phyloP scores from a whole-genome alignment of 2,797 vertebrate species.

The Mycteria americana region DNA sequence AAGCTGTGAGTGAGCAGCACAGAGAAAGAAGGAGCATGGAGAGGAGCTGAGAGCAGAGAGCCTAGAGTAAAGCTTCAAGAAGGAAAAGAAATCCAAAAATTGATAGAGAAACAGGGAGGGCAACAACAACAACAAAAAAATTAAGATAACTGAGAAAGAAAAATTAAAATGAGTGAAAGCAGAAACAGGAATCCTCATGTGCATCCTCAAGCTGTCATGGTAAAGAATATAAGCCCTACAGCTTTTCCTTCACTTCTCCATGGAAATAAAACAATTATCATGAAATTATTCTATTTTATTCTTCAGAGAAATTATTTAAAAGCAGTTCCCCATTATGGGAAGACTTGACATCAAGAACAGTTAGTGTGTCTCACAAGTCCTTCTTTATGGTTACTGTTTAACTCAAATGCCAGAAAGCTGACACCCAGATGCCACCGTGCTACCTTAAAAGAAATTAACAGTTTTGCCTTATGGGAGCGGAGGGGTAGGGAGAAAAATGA shows the following conservation, averaged over 20 bases:
- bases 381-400: slow-evolving; percentile 17
- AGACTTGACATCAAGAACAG: slow-evolving; percentile 20
- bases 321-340: neutral
- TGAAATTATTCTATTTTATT: slow-evolving; percentile 32
- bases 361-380: neutral
- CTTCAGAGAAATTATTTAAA: slow-evolving; percentile 41
- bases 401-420: neutral
- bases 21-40: neutral
- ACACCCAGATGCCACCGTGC: neutral
- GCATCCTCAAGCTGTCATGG: neutral
- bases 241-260: slow-evolving; percentile 36
- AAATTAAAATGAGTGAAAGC: neutral
- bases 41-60: neutral
- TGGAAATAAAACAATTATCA: slow-evolving; percentile 52
- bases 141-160: neutral
- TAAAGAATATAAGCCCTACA: neutral
- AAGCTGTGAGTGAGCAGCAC: neutral
- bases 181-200: neutral
- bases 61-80: neutral
- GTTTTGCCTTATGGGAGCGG: neutral
- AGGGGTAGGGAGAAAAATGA: neutral
- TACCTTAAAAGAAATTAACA: neutral
- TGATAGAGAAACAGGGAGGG: neutral
- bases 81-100: neutral
- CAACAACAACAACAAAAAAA: neutral